Percentiles rank a stretch among this genome's conserved stretches.
These are phyloP conservation scores for Pteronotus mesoamericanus DNA, from an alignment of 2,797 vertebrate genomes.

Conservation along the genomic window DNA sequence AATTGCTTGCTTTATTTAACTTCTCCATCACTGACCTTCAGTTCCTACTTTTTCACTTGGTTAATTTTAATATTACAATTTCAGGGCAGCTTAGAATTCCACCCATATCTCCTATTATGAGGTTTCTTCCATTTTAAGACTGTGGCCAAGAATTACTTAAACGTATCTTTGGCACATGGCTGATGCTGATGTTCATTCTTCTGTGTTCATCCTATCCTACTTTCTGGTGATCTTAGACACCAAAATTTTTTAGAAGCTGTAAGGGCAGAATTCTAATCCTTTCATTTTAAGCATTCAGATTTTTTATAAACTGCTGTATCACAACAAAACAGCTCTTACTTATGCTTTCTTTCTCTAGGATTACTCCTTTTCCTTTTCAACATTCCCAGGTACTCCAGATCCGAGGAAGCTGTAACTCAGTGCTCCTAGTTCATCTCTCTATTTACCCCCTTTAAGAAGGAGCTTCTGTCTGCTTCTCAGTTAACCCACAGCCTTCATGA, in stretches of 20 bases:
- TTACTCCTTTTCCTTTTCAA: neutral
- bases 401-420: neutral
- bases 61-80: neutral
- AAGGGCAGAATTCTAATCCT: neutral
- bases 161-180: neutral
- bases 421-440: neutral
- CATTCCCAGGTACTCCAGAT: neutral
- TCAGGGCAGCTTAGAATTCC: neutral
- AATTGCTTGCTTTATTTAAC: neutral
- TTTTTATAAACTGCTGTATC: neutral
- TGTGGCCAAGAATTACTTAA: neutral
- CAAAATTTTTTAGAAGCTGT: neutral
- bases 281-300: neutral
- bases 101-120: neutral
- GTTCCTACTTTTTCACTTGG: neutral
- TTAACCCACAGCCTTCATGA: neutral
- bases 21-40: neutral
- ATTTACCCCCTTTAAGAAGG: neutral
- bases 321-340: neutral
- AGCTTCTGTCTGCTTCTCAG: neutral
- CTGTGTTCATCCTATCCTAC: neutral
- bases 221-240: neutral
- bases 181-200: neutral
- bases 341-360: neutral
- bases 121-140: neutral